Evolutionary conservation across 2,113 vertebrate genomes (phyloP), one percentile per base, ranked within the genome.

Genomic region (Gambusia affinis): DNA sequence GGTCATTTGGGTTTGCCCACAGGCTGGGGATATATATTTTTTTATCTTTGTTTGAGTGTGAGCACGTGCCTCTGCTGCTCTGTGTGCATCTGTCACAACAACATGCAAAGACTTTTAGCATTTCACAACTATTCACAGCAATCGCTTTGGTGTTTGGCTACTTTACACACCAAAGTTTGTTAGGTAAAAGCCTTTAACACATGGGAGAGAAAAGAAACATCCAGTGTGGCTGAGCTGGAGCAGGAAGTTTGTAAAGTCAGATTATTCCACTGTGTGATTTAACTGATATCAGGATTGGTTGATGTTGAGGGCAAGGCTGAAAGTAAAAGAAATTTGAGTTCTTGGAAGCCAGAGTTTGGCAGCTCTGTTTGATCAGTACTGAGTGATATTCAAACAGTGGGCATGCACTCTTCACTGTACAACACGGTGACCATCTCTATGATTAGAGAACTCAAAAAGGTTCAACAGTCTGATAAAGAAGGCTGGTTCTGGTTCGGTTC

Each of bases 31-130:
- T 47, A 33, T 65, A 30, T 31, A 33, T 35, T 35, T 30, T 30
- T 61, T 76, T 63, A 29, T 61, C 60, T 61, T 1, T 42, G 63
- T 68, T 35, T 54, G 24, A 67, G 63, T 70, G 51, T 63, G 11
- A 70, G n/a, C 68, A 28, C 39, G 63, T 44, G 8, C 67, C 22
- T 70, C 3, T 64, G 30, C 12, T 39, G 28, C 22, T 63, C 39
- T 70, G 28, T 68, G 33, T 68, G 28, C 33, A 27, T 60, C 17
- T 64, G 44, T 22, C 28, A 29, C 33, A 33, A 71, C 22, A 8
- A 33, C 67, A 67, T 44, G 1, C 10, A 60, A 70, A 12, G 28
- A 39, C 44, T 68, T 14, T 17, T 44, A 47, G 27, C 29, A 30
- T 68, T 51, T 31, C 30, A 30, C 29, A 27, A 51, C 27, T 11